Evolutionary conservation across 2,113 vertebrate genomes (phyloP).

Genomic region (Aegotheles bennettii): DNA sequence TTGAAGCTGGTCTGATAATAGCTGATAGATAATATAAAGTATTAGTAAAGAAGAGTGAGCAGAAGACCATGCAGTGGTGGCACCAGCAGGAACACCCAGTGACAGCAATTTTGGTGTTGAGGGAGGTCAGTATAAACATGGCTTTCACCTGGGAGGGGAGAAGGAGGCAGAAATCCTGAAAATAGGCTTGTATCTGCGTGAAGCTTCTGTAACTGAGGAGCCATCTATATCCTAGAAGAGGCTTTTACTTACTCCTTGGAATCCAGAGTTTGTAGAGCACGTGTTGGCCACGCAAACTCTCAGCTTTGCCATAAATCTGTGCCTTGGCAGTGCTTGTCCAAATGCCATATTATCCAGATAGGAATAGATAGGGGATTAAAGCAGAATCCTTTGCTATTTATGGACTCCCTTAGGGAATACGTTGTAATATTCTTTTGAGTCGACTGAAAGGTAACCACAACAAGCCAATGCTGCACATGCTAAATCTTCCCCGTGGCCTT

Average conservation of each 20-base stretch:
- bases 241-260: not conserved
- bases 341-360: slow-evolving; percentile 35
- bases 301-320: slow-evolving; percentile 31
- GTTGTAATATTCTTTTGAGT: slow-evolving; percentile 24
- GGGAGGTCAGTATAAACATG: not conserved
- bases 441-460: slow-evolving; percentile 44
- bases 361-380: slow-evolving; percentile 44
- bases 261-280: not conserved
- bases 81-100: not conserved
- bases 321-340: slow-evolving; percentile 9
- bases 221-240: not conserved
- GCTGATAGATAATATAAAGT: not conserved
- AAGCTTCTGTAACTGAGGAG: not conserved
- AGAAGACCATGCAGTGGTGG: not conserved
- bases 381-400: slow-evolving; percentile 44
- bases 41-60: not conserved
- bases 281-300: not conserved
- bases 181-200: not conserved
- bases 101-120: not conserved
- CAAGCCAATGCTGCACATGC: not conserved
- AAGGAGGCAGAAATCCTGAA: not conserved
- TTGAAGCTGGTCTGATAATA: not conserved
- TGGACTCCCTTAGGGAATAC: slow-evolving; percentile 8
- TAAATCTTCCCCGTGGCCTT: not conserved
- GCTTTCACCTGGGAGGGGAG: not conserved